Percentiles rank a stretch among this genome's conserved stretches.
These are phyloP conservation scores for Chrysina gloriosa DNA, from an alignment of 2,888 invertebrate species.

Conservation along the genomic window DNA sequence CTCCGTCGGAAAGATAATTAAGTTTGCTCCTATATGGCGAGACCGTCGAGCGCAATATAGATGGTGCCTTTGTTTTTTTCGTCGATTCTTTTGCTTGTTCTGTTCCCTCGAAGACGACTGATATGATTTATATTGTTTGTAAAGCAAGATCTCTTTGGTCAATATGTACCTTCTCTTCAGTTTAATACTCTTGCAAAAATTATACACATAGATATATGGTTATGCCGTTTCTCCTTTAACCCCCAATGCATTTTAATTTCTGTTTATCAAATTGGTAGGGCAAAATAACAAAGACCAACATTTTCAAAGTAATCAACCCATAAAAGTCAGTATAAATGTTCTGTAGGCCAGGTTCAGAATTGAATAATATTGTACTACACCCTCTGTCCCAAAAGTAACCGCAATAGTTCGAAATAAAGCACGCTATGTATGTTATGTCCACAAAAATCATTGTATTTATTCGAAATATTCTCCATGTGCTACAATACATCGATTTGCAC, in stretches of 20 bases:
- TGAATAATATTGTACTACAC: too few relatives aligned
- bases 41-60: slow-evolving; percentile 2
- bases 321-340: background rate
- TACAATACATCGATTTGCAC: too few relatives aligned
- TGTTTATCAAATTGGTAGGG: background rate
- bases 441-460: too few relatives aligned
- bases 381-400: too few relatives aligned
- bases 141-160: slow-evolving; percentile 3
- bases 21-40: slow-evolving; percentile 23
- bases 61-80: slow-evolving; percentile 2
- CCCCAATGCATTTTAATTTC: background rate
- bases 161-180: background rate
- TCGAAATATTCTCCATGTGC: too few relatives aligned
- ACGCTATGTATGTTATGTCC: too few relatives aligned
- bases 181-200: slow-evolving; percentile 9
- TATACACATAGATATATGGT: background rate
- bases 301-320: background rate
- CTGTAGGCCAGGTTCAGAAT: too few relatives aligned
- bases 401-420: too few relatives aligned
- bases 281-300: background rate
- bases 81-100: background rate
- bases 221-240: background rate
- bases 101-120: background rate
- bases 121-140: slow-evolving; percentile 14
- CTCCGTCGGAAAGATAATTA: slow-evolving; percentile 18